phyloP scores from a whole-genome alignment of 2,113 vertebrate species.

The Amphiprion percula region DNA sequence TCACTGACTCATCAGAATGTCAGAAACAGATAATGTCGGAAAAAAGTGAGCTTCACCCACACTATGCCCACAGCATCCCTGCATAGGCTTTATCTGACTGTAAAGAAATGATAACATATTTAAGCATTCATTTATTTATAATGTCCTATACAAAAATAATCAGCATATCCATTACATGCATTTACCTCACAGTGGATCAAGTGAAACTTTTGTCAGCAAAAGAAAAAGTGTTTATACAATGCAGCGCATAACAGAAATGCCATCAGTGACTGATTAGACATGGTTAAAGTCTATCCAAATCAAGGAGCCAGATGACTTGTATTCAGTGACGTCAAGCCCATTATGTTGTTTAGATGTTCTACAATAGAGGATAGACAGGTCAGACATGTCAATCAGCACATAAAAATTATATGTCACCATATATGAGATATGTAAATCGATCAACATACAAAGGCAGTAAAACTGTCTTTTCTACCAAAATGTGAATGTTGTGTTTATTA shows the following conservation, averaged over 20 bases:
- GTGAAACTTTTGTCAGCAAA: background rate
- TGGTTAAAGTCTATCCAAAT: background rate
- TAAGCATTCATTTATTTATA: background rate
- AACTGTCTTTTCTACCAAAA: too few relatives aligned
- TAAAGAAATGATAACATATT: constrained; percentile 12
- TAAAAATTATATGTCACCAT: too few relatives aligned
- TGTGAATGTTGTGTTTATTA: too few relatives aligned
- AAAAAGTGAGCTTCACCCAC: background rate
- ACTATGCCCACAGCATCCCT: background rate
- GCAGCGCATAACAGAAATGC: background rate
- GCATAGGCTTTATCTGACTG: background rate
- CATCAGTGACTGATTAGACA: constrained; percentile 5
- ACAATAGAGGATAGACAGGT: too few relatives aligned
- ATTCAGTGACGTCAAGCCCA: constrained; percentile 8
- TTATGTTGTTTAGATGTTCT: background rate
- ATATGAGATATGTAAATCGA: too few relatives aligned
- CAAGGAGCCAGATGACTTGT: constrained; percentile 8
- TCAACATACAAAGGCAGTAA: too few relatives aligned
- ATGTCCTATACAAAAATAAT: background rate
- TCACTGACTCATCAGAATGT: constrained; percentile 25
- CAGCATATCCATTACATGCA: background rate
- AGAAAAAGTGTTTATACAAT: background rate
- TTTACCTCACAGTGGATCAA: background rate
- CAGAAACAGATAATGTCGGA: background rate
- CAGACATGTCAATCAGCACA: too few relatives aligned